These are phyloP conservation scores for Cyanocitta stelleri DNA, from an alignment of 2,113 vertebrate species.

Conservation along the genomic window DNA sequence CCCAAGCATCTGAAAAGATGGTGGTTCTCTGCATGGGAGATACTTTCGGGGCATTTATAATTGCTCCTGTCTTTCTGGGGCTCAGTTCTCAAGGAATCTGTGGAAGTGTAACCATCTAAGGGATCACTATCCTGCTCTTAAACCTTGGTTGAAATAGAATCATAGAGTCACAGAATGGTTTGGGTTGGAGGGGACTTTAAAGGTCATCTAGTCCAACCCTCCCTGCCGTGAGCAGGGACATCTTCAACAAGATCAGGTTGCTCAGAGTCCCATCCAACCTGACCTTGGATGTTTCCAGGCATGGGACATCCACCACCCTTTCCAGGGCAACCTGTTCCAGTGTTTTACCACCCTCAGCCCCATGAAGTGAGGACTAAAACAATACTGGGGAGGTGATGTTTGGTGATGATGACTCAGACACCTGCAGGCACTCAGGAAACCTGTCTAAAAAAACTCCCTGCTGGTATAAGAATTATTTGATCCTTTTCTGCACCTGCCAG, in stretches of 20 bases:
- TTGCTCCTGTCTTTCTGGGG: neutral
- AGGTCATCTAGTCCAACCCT: neutral
- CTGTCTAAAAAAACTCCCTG: neutral
- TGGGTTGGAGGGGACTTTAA: neutral
- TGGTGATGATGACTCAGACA: neutral
- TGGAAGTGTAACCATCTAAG: neutral
- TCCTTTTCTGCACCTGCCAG: neutral
- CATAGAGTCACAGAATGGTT: neutral
- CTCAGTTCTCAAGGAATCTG: neutral
- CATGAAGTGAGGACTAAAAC: neutral
- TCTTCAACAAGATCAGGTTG: neutral
- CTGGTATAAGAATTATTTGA: neutral
- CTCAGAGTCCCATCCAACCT: neutral
- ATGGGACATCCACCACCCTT: neutral
- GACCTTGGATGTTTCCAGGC: neutral
- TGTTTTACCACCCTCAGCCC: neutral
- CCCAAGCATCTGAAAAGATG: neutral
- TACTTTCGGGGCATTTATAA: neutral
- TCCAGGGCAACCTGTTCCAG: neutral
- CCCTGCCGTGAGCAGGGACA: neutral
- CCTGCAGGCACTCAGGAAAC: neutral
- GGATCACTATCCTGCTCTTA: neutral
- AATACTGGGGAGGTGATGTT: neutral
- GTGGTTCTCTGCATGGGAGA: neutral
- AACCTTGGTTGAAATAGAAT: neutral